Conservation (phyloP, 2,888 invertebrate genomes). For the Lamellibrachia satsuma region DNA sequence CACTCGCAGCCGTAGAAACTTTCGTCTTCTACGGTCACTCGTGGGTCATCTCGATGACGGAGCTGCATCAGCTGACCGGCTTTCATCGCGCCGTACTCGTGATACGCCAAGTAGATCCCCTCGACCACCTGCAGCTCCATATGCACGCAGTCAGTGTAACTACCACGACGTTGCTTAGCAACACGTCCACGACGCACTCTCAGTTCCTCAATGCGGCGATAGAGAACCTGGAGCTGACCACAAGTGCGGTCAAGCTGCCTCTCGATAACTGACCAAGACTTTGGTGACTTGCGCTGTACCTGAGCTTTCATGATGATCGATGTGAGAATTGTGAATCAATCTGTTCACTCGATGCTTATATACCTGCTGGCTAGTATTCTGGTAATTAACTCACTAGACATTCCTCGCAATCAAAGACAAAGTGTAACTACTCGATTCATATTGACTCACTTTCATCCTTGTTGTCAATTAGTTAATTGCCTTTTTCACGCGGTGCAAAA, state of each 20-base stretch:
- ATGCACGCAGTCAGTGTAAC: background rate
- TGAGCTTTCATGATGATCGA: background rate
- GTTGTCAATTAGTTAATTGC: no score
- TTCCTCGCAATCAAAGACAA: no score
- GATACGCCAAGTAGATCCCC: no score
- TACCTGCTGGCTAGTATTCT: no score
- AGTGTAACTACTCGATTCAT: no score
- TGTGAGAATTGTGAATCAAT: background rate
- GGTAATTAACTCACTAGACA: no score
- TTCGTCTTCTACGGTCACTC: background rate
- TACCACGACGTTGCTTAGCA: background rate
- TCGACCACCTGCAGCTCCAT: background rate
- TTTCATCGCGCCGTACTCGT: no score
- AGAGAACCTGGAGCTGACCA: background rate
- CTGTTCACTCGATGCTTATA: background rate
- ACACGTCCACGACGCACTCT: background rate
- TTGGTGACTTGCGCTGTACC: background rate
- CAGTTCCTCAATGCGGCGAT: background rate
- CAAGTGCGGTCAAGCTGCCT: conserved; percentile 3
- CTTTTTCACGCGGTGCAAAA: no score
- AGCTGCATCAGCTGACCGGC: background rate
- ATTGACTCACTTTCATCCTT: no score
- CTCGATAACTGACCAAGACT: background rate
- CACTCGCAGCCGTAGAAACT: background rate
- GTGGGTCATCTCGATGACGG: background rate